Base-by-base conservation (phyloP, 2,888 invertebrate genomes). In the Ormyrus nitidulus region DNA sequence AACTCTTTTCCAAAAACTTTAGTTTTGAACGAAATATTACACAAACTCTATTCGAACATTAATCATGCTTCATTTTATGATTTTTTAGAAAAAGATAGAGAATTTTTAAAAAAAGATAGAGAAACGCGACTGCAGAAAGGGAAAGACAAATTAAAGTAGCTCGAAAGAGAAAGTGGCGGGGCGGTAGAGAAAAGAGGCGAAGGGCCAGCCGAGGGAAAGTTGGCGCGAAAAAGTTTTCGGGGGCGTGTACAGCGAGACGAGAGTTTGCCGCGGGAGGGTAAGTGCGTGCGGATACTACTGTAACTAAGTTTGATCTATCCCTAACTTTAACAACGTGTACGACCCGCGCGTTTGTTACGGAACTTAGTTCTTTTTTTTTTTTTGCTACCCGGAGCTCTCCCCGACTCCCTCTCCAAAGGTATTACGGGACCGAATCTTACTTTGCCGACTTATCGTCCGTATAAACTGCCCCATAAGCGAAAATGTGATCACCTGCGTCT, bases 251-350 rank as follows among this genome's bases (percentile, higher is more conserved):
- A 4, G 34, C 34, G 2, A 4, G 34, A 2, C 34, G 34, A 34
- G 34, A 34, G 34, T 34, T 34, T 4, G 34, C 34, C 34, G 34
- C 34, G 34, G 34, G 34, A 4, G 65, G 48, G 8, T 59, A 48
- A 49, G 65, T 64, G 10, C 9, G 65, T 64, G 10, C 9, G 62
- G 19, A 13, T 48, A 48, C 13, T 56, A 46, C 49, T 62, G 54
- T 76, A 76, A 48, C 68, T 61, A 62, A 76, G 69, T 69, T 77
- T 77, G 70, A 77, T 70, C 70, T 56, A 70, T 64, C 54, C 64
- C 34, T 48, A 70, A 70, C 56, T 77, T 69, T 70, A 64, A 69
- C 62, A 34, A 49, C 53, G 64, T 9, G 49, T 51, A 49, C 48
- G 49, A 61, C 54, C 61, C 13, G 62, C 54, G 34, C 13, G 62